phyloP scores from a whole-genome alignment of 2,113 vertebrate species.

The Bubo blakistoni region DNA sequence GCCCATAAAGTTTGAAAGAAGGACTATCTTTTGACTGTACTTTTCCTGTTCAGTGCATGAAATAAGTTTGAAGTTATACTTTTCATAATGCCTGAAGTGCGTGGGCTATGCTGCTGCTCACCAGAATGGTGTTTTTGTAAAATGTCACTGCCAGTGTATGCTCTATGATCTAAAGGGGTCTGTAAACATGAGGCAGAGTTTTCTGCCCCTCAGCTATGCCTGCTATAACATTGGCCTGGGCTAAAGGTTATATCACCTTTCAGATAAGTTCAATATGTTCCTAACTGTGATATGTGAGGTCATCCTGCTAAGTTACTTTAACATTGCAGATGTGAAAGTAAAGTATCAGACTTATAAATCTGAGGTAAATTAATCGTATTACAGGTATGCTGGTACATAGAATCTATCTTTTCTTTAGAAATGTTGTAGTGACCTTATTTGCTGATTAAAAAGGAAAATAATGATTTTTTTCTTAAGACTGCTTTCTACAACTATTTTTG shows the following conservation, averaged over 20 bases:
- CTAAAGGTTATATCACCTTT: background rate
- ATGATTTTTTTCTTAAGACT: background rate
- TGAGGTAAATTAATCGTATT: background rate
- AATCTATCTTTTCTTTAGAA: background rate
- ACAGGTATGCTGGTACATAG: rapidly evolving
- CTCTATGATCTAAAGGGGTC: background rate
- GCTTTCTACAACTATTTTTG: background rate
- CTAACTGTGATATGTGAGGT: background rate
- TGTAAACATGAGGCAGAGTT: background rate
- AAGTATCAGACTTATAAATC: background rate
- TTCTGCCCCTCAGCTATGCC: background rate
- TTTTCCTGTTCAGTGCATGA: background rate
- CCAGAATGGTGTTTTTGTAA: background rate
- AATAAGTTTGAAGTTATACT: background rate
- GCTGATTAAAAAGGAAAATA: background rate
- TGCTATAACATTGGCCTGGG: background rate
- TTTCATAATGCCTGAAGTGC: background rate
- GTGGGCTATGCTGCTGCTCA: background rate
- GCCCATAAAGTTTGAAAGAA: background rate
- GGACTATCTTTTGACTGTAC: background rate
- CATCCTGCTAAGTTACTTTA: background rate
- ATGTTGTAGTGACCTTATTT: background rate
- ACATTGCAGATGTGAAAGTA: background rate
- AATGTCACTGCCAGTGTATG: background rate
- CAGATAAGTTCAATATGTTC: background rate